Evolutionary conservation across 2,888 invertebrate genomes (phyloP), one percentile per base, ranked within the genome.

Genomic region (Linnaemya tessellans): DNA sequence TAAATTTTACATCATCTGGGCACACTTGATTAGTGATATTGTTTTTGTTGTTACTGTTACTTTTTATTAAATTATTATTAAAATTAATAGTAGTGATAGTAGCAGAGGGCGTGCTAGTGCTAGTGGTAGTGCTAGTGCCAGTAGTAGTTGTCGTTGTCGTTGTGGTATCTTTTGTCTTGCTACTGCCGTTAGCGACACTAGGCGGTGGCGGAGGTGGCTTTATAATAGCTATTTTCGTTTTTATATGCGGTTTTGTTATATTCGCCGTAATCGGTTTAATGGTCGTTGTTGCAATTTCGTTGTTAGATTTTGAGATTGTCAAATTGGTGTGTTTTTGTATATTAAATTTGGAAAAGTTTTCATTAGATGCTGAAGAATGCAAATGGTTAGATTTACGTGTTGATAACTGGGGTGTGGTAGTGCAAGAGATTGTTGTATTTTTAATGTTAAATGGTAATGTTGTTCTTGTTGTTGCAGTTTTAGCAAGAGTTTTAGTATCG

Each of bases 51-150:
- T 60, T 74, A 38, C 11, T 15, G 35, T 13, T 43, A 65, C 49
- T 73, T 68, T 68, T 78, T 22, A 41, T 41, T 30, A 60, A 49
- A 43, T 90, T 87, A 79, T 88, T 85, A 46, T 85, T 88, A 38
- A 38, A 62, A 41, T 62, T 43, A 18, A 15, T 46, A 38, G 20
- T 46, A 35, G 56, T 38, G 20, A 43, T 30, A 20, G 22, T 54
- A 43, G 74, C 25, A 30, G 64, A 41, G 20, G 65, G 5, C 10
- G 65, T 54, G 64, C 15, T n/a, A 51, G 46, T 43, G 11, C 11
- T 67, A 56, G 30, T 20, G 25, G 30, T 65, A 35, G 65, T 22
- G 15, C 56, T 18, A 38, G 70, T 18, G 30, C 35, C 43, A 30
- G 8, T 35, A 20, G 18, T 46, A 15, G 54, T 58, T 49, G 22